Conservation (phyloP, 2,113 vertebrate genomes). For the Pygathrix nemaeus region DNA sequence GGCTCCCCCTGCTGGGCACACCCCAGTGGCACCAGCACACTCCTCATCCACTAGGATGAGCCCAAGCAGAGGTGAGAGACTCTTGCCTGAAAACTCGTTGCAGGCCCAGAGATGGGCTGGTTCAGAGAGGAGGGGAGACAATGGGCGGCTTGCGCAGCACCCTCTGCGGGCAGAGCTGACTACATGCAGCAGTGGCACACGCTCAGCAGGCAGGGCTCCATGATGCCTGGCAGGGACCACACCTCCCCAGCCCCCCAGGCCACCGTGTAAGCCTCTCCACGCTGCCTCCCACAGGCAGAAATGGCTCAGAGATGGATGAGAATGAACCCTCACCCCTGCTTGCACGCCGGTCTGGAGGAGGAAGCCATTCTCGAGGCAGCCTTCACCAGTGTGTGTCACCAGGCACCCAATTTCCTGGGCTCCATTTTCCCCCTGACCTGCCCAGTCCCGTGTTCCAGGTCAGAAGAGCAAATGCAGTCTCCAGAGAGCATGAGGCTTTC, state of each 20-base stretch:
- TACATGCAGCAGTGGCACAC: accelerated
- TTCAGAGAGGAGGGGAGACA: not conserved
- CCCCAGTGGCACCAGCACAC: not conserved
- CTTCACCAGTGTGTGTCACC: not conserved
- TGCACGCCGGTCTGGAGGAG: accelerated
- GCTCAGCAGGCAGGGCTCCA: accelerated
- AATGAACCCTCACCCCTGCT: accelerated
- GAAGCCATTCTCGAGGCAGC: accelerated
- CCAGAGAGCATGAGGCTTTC: not conserved
- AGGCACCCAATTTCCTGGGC: not conserved
- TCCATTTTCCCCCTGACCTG: accelerated
- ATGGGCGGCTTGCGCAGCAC: accelerated
- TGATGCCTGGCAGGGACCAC: not conserved
- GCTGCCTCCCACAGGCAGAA: not conserved
- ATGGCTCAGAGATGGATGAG: accelerated
- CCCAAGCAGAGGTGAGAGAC: not conserved
- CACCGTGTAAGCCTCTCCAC: not conserved
- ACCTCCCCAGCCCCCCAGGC: not conserved
- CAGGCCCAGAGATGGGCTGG: not conserved
- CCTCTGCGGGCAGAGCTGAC: not conserved
- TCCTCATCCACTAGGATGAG: not conserved
- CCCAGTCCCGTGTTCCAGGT: not conserved
- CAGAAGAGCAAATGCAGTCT: not conserved
- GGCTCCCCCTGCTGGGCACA: not conserved
- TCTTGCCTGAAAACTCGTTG: not conserved